These are phyloP conservation scores for Thermophis baileyi DNA, from an alignment of 2,113 vertebrate species.

Conservation along the genomic window DNA sequence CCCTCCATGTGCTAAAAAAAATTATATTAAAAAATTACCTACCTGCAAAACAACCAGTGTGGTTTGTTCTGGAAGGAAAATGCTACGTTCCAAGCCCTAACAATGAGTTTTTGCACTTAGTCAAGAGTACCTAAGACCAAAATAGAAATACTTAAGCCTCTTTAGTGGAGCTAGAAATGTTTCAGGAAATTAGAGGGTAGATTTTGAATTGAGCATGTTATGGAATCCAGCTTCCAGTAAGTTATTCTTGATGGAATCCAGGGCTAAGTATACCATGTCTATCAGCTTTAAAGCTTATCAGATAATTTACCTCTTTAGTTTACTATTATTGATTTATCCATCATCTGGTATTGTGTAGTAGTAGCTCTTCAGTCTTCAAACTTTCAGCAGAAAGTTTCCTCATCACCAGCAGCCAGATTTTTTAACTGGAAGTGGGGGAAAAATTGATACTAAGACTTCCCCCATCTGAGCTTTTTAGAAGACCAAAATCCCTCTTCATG, in stretches of 20 bases:
- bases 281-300: not conserved
- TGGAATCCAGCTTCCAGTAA: not conserved
- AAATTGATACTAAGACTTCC: not conserved
- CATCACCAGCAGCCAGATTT: not conserved
- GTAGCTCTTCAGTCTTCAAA: not conserved
- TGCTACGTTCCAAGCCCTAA: not conserved
- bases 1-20: not conserved
- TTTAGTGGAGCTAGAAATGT: not conserved
- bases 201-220: not conserved
- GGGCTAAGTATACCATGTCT: not conserved
- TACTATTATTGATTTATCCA: not conserved
- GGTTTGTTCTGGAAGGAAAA: not conserved
- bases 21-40: too few species aligned
- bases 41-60: not conserved
- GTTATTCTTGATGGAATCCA: not conserved
- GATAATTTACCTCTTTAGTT: not conserved
- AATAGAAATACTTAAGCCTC: not conserved
- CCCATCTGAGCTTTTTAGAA: not conserved
- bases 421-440: not conserved
- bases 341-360: not conserved
- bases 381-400: not conserved
- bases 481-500: not conserved
- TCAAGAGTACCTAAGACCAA: not conserved
- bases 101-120: not conserved
- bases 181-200: not conserved